phyloP scores from a whole-genome alignment of 2,888 invertebrate genomes.

The Drosophila putrida region DNA sequence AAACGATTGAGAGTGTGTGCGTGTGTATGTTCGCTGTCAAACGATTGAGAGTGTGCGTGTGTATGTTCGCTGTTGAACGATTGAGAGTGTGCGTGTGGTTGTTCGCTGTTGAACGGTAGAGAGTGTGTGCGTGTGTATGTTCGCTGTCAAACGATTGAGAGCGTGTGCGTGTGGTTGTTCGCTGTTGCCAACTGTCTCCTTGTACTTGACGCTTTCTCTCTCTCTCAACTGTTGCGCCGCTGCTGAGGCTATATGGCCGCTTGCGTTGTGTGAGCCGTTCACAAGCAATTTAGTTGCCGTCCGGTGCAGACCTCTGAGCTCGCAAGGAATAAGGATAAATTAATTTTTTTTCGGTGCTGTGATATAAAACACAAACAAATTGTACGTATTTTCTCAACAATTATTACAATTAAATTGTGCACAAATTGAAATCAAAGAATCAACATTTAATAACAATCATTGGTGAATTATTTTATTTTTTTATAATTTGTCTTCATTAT shows the following conservation, averaged over 20 bases:
- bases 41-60: conserved; percentile 7
- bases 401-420: conserved; percentile 31
- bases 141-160: neutral
- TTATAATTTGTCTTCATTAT: neutral
- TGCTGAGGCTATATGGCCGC: conserved; percentile 64
- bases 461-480: conserved; percentile 21
- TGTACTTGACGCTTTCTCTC: conserved; percentile 16
- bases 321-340: conserved; percentile 77
- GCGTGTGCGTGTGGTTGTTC: no score
- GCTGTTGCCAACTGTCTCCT: conserved; percentile 54
- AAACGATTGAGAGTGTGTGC: conserved; percentile 6
- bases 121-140: no score
- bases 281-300: conserved; percentile 84
- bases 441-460: conserved; percentile 29
- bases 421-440: conserved; percentile 26
- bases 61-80: no score
- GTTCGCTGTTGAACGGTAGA: neutral
- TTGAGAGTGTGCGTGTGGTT: conserved; percentile 8
- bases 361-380: conserved; percentile 82
- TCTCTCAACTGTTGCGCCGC: conserved; percentile 65
- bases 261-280: conserved; percentile 55
- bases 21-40: no score
- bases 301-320: conserved; percentile 82
- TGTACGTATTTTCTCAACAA: conserved; percentile 73
- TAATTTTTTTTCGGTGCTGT: conserved; percentile 83